Evolutionary conservation across 2,113 vertebrate species (phyloP).

Genomic region (Tupaia chinensis): DNA sequence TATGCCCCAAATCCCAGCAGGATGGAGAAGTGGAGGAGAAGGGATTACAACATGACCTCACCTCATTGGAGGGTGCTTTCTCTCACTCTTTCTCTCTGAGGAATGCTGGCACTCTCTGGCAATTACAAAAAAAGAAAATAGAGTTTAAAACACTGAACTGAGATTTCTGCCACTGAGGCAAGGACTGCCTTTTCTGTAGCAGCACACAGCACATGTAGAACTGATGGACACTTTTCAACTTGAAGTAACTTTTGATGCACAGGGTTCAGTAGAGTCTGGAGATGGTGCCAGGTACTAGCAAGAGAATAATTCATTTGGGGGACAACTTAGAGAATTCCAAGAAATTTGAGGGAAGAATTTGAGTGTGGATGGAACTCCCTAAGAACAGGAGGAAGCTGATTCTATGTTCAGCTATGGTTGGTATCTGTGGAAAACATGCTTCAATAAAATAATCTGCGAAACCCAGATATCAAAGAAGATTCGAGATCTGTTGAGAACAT

Average conservation of each 20-base stretch:
- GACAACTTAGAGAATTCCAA: background rate
- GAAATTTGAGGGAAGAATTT: background rate
- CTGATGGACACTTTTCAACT: background rate
- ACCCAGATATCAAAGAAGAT: background rate
- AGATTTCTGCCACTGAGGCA: background rate
- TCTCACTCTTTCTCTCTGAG: too few relatives aligned
- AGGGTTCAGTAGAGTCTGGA: background rate
- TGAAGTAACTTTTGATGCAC: background rate
- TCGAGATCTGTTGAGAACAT: background rate
- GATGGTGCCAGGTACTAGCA: background rate
- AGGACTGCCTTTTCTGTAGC: too few relatives aligned
- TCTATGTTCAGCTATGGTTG: background rate
- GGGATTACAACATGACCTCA: too few relatives aligned
- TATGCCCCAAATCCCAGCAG: too few relatives aligned
- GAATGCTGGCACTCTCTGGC: too few relatives aligned
- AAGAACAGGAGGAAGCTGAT: background rate
- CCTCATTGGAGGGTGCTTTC: too few relatives aligned
- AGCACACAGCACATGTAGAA: rapidly evolving
- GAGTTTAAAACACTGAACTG: background rate
- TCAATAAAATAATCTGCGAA: background rate
- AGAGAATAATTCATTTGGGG: background rate
- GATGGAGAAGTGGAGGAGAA: too few relatives aligned
- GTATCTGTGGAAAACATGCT: background rate
- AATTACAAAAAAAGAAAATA: background rate
- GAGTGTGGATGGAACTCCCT: background rate